These are phyloP conservation scores for Aphelocoma coerulescens DNA, from an alignment of 2,113 vertebrate genomes.

Conservation along the genomic window DNA sequence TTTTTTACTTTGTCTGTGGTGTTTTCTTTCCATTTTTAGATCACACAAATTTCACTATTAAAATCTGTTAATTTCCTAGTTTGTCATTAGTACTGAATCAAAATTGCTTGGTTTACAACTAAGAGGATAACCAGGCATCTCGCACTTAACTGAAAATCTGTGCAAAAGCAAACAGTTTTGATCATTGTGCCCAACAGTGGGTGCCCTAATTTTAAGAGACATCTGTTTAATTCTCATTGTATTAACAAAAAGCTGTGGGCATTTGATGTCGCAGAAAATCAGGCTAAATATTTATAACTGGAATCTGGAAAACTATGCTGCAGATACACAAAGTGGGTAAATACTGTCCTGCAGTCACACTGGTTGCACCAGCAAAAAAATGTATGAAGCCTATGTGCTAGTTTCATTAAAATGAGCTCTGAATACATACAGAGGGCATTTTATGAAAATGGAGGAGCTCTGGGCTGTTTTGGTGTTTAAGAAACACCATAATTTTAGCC, in stretches of 20 bases:
- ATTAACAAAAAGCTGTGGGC: constrained; percentile 8
- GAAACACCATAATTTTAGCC: neutral
- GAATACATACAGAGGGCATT: neutral
- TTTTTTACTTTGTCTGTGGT: neutral
- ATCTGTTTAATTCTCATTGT: constrained; percentile 45
- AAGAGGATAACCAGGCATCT: constrained; percentile 12
- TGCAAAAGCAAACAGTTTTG: neutral
- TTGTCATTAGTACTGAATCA: neutral
- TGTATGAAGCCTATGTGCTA: neutral
- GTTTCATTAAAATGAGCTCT: neutral
- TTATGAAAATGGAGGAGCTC: neutral
- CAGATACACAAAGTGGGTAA: neutral
- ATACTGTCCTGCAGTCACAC: neutral
- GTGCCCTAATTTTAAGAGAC: constrained; percentile 42
- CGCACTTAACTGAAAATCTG: neutral
- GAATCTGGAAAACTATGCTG: neutral
- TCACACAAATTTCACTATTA: neutral
- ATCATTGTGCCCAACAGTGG: neutral
- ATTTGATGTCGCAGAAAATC: neutral
- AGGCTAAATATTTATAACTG: neutral
- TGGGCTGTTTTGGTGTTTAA: neutral
- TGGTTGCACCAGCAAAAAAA: neutral
- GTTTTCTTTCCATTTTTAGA: neutral
- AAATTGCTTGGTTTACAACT: neutral
- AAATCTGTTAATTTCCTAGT: neutral